Conservation (phyloP, 2,797 vertebrate species). For the Coregonus sp. region DNA sequence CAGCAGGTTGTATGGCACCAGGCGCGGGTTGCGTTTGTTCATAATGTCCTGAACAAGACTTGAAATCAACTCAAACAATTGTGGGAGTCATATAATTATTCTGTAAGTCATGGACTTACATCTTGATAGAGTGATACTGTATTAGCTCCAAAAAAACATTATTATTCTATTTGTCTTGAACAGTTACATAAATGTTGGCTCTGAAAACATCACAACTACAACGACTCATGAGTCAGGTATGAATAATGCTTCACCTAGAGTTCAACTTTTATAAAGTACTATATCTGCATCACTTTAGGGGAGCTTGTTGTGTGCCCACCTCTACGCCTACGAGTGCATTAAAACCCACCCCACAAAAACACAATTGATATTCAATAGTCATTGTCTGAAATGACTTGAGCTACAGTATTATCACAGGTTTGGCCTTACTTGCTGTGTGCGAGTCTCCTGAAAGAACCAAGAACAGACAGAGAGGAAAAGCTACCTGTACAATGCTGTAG, state of each 20-base stretch:
- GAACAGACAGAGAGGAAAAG: background rate
- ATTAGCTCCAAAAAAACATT: background rate
- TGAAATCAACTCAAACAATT: background rate
- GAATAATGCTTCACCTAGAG: background rate
- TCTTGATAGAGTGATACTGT: background rate
- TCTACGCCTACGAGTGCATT: background rate
- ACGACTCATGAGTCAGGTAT: background rate
- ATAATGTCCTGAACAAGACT: conserved; percentile 80
- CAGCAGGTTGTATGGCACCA: conserved; percentile 91
- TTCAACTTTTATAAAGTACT: background rate
- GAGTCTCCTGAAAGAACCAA: background rate
- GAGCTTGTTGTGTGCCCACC: conserved; percentile 2
- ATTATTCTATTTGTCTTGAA: background rate
- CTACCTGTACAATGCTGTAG: conserved; percentile 87
- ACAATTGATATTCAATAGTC: background rate
- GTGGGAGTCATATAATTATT: background rate
- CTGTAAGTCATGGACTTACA: background rate
- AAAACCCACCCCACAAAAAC: background rate
- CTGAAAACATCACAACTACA: background rate
- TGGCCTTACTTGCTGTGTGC: background rate
- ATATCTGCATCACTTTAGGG: background rate
- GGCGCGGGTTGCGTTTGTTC: conserved; percentile 89
- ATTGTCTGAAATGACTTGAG: background rate
- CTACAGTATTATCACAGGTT: background rate
- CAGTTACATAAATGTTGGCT: background rate